phyloP scores from a whole-genome alignment of 2,888 invertebrate genomes.

The Eulithis prunata region DNA sequence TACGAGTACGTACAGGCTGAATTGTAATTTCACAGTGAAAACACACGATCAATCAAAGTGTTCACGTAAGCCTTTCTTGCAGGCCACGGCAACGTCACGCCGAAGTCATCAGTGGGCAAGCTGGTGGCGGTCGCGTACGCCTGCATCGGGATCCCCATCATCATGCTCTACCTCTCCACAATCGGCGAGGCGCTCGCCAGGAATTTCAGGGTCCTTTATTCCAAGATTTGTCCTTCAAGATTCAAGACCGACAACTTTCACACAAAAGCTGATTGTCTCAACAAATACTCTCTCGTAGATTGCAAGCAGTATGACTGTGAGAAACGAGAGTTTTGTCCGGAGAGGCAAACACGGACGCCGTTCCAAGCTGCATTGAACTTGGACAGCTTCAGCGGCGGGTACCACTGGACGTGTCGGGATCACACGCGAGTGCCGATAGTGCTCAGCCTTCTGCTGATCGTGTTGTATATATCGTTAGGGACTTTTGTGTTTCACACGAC shows the following conservation, averaged over 20 bases:
- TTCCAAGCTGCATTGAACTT: slow-evolving; percentile 77
- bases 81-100: slow-evolving; percentile 94
- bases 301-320: slow-evolving; percentile 55
- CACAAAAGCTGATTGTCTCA: slow-evolving; percentile 58
- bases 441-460: slow-evolving; percentile 93
- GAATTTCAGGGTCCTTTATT: slow-evolving; percentile 89
- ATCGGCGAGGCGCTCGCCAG: slow-evolving; percentile 94
- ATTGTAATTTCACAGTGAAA: not conserved
- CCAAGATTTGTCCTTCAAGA: slow-evolving; percentile 73
- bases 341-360: slow-evolving; percentile 63
- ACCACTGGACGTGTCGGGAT: slow-evolving; percentile 78
- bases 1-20: too few relatives aligned
- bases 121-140: slow-evolving; percentile 93
- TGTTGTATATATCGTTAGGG: slow-evolving; percentile 94
- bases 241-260: slow-evolving; percentile 54
- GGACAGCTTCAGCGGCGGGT: slow-evolving; percentile 67
- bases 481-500: slow-evolving; percentile 95
- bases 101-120: slow-evolving; percentile 91
- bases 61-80: slow-evolving; percentile 45
- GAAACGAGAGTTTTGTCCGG: slow-evolving; percentile 51
- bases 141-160: slow-evolving; percentile 93
- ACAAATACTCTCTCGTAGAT: slow-evolving; percentile 49
- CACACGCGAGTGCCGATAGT: slow-evolving; percentile 93
- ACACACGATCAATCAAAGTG: not conserved
- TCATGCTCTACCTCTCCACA: slow-evolving; percentile 94